Conservation (phyloP, 1,140 invertebrate species). For the Drosophila cardini region DNA sequence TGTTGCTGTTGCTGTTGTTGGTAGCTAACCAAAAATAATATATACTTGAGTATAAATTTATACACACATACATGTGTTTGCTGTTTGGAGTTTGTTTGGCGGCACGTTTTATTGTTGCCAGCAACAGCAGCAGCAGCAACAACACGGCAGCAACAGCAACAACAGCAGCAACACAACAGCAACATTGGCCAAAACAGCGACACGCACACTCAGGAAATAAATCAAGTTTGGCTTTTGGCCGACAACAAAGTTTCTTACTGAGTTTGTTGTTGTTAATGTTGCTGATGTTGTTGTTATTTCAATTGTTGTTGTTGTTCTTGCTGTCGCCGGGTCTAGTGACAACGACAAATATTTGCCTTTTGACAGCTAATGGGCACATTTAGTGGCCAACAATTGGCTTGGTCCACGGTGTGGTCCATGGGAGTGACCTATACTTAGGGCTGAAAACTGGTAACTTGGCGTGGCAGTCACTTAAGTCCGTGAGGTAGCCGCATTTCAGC, state of each 20-base stretch:
- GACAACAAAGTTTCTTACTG: conserved; percentile 20
- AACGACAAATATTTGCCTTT: conserved; percentile 78
- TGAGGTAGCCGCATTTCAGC: conserved; percentile 26
- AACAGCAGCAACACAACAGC: conserved; percentile 28
- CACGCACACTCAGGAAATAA: conserved; percentile 70
- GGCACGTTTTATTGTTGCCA: conserved; percentile 71
- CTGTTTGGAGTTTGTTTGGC: conserved; percentile 55
- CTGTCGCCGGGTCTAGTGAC: conserved; percentile 52
- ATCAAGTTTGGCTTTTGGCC: conserved; percentile 78
- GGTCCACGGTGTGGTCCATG: conserved; percentile 7
- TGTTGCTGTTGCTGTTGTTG: conserved; percentile 37
- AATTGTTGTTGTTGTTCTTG: conserved; percentile 21
- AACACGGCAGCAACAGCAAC: conserved; percentile 14
- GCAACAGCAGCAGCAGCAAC: conserved; percentile 25
- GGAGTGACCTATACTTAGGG: conserved; percentile 7
- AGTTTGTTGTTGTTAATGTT: conserved; percentile 14
- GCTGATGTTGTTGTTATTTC: conserved; percentile 11
- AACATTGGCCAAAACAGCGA: conserved; percentile 27
- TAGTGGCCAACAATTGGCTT: conserved; percentile 53
- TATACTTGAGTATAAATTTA: conserved; percentile 4
- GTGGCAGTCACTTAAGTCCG: conserved; percentile 18
- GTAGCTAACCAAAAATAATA: conserved; percentile 31
- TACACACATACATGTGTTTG: conserved; percentile 23
- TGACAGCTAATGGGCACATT: conserved; percentile 80
- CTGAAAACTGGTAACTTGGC: conserved; percentile 11